A percentile compares a stretch with the other conserved stretches of the same genome.
These are phyloP conservation scores for Phrynocephalus vlangalii DNA, from an alignment of 2,797 vertebrate genomes.

Conservation along the genomic window DNA sequence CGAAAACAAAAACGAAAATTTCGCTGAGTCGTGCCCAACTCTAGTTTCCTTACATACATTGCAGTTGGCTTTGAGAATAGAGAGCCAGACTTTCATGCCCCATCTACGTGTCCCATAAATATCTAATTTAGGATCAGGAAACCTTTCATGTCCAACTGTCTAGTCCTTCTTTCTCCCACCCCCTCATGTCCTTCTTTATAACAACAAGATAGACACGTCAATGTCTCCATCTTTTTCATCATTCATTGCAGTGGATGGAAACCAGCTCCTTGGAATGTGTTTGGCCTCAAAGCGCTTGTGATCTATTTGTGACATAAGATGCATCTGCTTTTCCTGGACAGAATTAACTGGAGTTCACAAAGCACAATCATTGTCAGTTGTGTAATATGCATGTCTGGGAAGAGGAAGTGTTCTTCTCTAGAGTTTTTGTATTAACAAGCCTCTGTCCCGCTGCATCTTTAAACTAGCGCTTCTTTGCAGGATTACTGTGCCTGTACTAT, in stretches of 20 bases:
- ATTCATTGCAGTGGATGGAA: not conserved
- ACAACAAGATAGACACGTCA: not conserved
- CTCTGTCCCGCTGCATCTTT: not conserved
- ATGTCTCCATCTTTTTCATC: not conserved
- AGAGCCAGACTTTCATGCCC: too few species aligned
- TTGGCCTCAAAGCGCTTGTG: constrained; percentile 55
- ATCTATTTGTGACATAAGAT: constrained; percentile 50
- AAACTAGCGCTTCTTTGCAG: not conserved
- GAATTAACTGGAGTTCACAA: constrained; percentile 57
- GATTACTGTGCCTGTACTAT: not conserved
- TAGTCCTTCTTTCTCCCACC: not conserved
- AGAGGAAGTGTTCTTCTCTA: not conserved
- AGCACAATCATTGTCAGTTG: constrained; percentile 45
- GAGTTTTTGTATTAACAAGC: not conserved
- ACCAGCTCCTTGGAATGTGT: not conserved
- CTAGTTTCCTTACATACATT: too few species aligned
- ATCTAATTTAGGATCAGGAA: not conserved
- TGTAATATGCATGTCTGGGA: not conserved
- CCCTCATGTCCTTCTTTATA: not conserved
- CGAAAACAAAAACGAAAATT: too few species aligned
- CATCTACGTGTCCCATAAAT: not conserved
- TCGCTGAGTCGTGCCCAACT: too few species aligned
- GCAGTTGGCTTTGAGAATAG: too few species aligned
- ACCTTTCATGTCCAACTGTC: not conserved
- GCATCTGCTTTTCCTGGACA: constrained; percentile 57